phyloP scores from a whole-genome alignment of 1,140 invertebrate genomes.

The Pseudoatta argentina region DNA sequence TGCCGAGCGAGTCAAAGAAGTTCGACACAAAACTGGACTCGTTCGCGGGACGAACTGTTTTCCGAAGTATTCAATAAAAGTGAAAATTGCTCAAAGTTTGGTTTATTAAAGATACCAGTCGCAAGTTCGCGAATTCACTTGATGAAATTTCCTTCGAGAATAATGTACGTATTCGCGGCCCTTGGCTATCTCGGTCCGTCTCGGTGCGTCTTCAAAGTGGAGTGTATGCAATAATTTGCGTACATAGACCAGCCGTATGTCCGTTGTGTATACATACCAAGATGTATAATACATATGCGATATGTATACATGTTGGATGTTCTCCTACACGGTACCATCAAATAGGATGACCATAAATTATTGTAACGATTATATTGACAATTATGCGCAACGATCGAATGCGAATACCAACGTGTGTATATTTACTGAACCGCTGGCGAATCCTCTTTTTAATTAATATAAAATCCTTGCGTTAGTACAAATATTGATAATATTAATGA shows the following conservation, averaged over 20 bases:
- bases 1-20: not conserved
- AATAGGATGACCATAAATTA: constrained; percentile 35
- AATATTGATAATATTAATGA: constrained; percentile 52
- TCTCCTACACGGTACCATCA: not conserved
- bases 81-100: not conserved
- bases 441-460: constrained; percentile 30
- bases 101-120: not conserved
- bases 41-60: constrained; percentile 9
- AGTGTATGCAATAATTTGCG: constrained; percentile 66
- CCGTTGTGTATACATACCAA: constrained; percentile 13
- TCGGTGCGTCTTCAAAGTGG: constrained; percentile 54
- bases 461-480: constrained; percentile 23
- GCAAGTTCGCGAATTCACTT: constrained; percentile 11
- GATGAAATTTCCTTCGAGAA: constrained; percentile 53
- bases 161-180: constrained; percentile 24
- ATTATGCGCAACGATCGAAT: constrained; percentile 33
- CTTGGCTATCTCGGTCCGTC: not conserved
- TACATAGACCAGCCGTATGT: constrained; percentile 39
- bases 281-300: constrained; percentile 30
- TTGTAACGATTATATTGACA: constrained; percentile 60
- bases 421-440: not conserved
- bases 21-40: constrained; percentile 16
- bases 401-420: not conserved
- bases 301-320: not conserved
- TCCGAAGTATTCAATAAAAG: constrained; percentile 19